Evolutionary conservation across 2,888 invertebrate genomes (phyloP), one percentile per base, ranked within the genome.

Genomic region (Drosophila putrida): DNA sequence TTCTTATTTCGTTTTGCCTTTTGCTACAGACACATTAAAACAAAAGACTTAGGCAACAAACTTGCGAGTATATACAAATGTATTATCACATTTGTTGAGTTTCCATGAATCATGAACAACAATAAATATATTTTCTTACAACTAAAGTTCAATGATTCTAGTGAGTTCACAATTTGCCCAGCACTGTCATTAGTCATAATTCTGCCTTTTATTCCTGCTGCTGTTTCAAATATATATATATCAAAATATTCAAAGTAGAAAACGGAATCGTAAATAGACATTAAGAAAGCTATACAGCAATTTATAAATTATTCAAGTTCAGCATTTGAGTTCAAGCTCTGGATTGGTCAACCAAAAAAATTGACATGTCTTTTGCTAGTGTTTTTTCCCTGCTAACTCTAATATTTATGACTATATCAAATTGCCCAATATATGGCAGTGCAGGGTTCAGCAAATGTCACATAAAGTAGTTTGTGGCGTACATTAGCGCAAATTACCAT

Each of bases 401-500:
- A 33, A 66, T 61, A 67, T 75, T 80, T 74, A 80, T 80, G 65
- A 38, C 59, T 27, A 62, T 69, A 66, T 80, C 63, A 47, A 47
- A 58, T 54, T 77, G 66, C 27, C 53, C 57, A 51, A 50, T 46
- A 31, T 50, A 36, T 13, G 46, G 44, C 33, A 28, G 27, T 31
- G 27, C 55, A 33, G 61, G 38, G 60, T 41, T 78, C 59, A 73
- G 47, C 50, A 59, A 68, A 54, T 69, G 75, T 55, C 78, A 62
- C 72, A 70, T 87, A 73, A 66, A 72, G 58, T 61, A 67, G 64
- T 54, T 79, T 68, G 61, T 66, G 67, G 71, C 55, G 50, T 69
- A 60, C 83, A 83, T 89, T 89, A 84, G 71, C 67, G 74, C 67
- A 80, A 84, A 89, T 89, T 84, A 76, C 75, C 80, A 83, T 74